Percentiles rank a stretch among this genome's conserved stretches.
phyloP scores from a whole-genome alignment of 2,113 vertebrate genomes.

The Sander lucioperca region DNA sequence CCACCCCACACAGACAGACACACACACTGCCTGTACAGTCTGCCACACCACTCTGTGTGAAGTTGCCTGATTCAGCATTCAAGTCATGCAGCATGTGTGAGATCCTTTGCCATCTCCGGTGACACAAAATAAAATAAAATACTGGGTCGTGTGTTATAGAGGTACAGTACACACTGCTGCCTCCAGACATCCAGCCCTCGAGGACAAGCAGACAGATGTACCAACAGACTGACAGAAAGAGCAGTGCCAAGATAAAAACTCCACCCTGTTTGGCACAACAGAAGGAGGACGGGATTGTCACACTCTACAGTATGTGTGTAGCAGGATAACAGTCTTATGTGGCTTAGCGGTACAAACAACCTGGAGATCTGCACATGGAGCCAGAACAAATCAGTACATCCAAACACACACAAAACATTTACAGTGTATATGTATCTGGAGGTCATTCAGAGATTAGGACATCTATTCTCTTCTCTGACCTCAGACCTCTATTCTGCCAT shows the following conservation, averaged over 20 bases:
- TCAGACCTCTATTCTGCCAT: background rate
- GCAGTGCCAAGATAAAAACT: conserved; percentile 56
- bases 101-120: conserved; percentile 18
- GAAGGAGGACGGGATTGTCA: conserved; percentile 46
- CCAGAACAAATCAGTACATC: conserved; percentile 25
- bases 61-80: background rate
- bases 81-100: conserved; percentile 20
- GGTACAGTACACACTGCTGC: conserved; percentile 26
- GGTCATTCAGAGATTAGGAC: background rate
- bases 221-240: conserved; percentile 64
- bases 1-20: background rate
- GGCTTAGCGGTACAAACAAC: conserved; percentile 25
- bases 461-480: background rate
- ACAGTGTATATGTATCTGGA: conserved; percentile 4
- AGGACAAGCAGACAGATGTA: conserved; percentile 57
- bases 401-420: conserved; percentile 1
- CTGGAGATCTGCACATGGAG: conserved; percentile 29
- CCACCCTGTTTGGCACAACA: conserved; percentile 43
- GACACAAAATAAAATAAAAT: conserved; percentile 49
- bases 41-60: background rate
- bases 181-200: conserved; percentile 40
- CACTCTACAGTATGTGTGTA: conserved; percentile 24
- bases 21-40: background rate
- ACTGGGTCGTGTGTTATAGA: conserved; percentile 31
- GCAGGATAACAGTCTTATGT: conserved; percentile 17